Evolutionary conservation across 2,797 vertebrate species (phyloP), one percentile per base, ranked within the genome.

Genomic region (Scolopax rusticola): DNA sequence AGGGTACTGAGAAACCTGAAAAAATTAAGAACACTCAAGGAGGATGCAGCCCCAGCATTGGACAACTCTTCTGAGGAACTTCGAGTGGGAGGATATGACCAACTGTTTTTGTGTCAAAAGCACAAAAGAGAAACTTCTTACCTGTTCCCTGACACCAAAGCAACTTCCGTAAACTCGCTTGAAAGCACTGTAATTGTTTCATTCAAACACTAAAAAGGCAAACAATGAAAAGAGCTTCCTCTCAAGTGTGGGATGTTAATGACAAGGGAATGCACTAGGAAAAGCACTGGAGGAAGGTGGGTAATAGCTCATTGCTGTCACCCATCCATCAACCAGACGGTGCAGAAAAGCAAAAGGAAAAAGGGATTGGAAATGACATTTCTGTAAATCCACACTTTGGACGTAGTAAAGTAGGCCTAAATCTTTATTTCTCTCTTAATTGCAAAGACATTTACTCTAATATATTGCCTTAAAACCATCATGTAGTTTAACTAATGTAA

Each of bases 301-400:
- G 80, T 97, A 95, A 94, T 93, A 82, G 67, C 24, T 74, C 43
- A 45, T 19, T 89, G 25, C 73, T 83, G 17, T 95, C 92, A 86
- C 60, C 92, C 48, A 96, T 91, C 80, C 53, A 88, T 73, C 59
- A 90, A 90, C 12, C 59, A 93, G 68, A 94, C 30, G 25, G 33
- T 69, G 70, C 51, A 91, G 87, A 96, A 97, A 95, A 94, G 36
- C 59, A 92, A 91, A 89, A 32, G 23, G 64, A 71, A 89, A 92
- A 87, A 74, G 27, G 36, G 80, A 84, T 12, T 87, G 57, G 69
- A 95, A 97, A 79, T 65, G 25, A 48, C 53, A 74, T 89, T 90
- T 93, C 84, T 90, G 41, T 82, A 83, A 40, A 19, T 89, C 47
- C 33, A 33, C 10, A 32, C 15, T 94, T 84, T 83, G 76, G 75